A percentile compares a stretch with the other conserved stretches of the same genome.
Conservation (phyloP, 2,888 invertebrate species). For the Zootermopsis nevadensis region DNA sequence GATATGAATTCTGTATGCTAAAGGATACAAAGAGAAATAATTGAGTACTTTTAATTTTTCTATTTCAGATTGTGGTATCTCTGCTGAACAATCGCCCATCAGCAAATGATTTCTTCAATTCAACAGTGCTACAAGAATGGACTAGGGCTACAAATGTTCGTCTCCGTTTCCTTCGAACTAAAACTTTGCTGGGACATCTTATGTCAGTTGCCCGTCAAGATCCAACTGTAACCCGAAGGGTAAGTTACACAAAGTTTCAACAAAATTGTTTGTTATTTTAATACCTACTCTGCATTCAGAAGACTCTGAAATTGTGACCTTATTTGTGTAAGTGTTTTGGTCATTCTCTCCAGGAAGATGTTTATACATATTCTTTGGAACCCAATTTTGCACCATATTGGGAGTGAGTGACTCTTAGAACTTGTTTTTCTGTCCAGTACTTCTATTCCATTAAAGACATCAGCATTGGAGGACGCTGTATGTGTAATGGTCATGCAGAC, state of each 20-base stretch:
- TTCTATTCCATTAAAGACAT: constrained; percentile 99
- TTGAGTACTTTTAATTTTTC: constrained; percentile 31
- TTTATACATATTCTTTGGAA: too few relatives aligned
- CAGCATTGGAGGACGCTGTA: constrained; percentile 97
- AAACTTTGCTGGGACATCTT: constrained; percentile 94
- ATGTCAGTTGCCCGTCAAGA: constrained; percentile 97
- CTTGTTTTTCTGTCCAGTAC: constrained; percentile 72
- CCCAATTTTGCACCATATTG: too few relatives aligned
- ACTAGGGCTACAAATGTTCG: constrained; percentile 97
- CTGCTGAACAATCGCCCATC: constrained; percentile 93
- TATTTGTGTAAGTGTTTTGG: too few relatives aligned
- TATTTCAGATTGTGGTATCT: constrained; percentile 86
- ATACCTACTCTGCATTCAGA: too few relatives aligned
- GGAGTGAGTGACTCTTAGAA: too few relatives aligned
- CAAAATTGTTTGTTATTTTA: too few relatives aligned
- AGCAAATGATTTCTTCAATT: constrained; percentile 93
- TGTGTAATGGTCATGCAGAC: constrained; percentile 98
- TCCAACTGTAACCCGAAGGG: constrained; percentile 95
- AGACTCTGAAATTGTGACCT: too few relatives aligned
- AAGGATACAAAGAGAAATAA: too few relatives aligned
- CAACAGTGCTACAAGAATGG: constrained; percentile 93
- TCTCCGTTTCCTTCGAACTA: constrained; percentile 89
- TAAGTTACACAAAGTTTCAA: constrained; percentile 63
- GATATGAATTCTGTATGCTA: too few relatives aligned
- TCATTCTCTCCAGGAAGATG: too few relatives aligned